These are phyloP conservation scores for Alces alces DNA, from an alignment of 2,113 vertebrate genomes.

Conservation along the genomic window DNA sequence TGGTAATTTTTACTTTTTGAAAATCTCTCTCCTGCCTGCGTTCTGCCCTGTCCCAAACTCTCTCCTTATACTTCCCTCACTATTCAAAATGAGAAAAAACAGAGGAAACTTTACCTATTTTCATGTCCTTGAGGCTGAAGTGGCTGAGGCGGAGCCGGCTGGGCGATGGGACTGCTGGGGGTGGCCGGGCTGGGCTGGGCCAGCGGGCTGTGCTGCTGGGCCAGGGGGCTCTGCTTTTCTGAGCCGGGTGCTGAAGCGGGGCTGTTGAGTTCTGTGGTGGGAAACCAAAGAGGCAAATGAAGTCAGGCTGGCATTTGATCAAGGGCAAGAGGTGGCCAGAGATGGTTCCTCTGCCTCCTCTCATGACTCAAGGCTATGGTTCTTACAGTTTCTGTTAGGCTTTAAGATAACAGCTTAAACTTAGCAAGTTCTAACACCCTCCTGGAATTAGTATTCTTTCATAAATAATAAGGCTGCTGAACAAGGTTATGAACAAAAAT, in stretches of 20 bases:
- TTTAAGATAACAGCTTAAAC: slow-evolving; percentile 45
- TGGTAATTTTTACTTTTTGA: background rate
- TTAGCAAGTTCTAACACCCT: background rate
- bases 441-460: background rate
- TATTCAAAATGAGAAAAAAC: background rate
- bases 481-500: background rate
- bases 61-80: background rate
- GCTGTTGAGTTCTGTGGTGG: slow-evolving; percentile 88
- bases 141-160: slow-evolving; percentile 86
- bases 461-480: background rate
- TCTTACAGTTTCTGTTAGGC: slow-evolving; percentile 38
- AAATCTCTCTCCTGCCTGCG: background rate
- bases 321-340: slow-evolving; percentile 49
- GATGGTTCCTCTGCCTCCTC: background rate
- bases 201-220: slow-evolving; percentile 85
- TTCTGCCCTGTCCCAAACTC: background rate
- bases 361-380: background rate
- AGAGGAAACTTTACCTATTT: slow-evolving; percentile 85
- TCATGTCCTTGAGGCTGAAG: slow-evolving; percentile 92
- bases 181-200: slow-evolving; percentile 78
- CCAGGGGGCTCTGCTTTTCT: slow-evolving; percentile 95
- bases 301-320: slow-evolving; percentile 31
- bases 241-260: slow-evolving; percentile 92
- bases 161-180: slow-evolving; percentile 79
- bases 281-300: slow-evolving; percentile 57